Percentiles rank a stretch among this genome's conserved stretches.
Conservation (phyloP, 2,888 invertebrate genomes). For the Clistopyga incitator region DNA sequence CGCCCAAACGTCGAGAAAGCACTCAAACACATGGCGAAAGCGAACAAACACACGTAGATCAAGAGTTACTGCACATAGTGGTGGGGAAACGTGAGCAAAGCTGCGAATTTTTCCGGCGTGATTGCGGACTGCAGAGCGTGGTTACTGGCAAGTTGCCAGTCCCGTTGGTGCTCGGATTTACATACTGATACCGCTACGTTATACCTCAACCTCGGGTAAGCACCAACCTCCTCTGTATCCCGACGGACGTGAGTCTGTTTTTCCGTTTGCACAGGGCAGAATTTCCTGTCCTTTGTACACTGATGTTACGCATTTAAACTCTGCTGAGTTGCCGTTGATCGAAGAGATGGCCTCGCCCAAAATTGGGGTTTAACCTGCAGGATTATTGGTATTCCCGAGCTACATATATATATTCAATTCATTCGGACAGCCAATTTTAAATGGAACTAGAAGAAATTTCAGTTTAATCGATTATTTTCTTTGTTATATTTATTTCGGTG, state of each 20-base stretch:
- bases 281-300: conserved; percentile 34
- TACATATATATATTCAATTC: background rate
- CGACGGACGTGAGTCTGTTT: conserved; percentile 38
- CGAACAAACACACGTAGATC: conserved; percentile 23
- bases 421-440: background rate
- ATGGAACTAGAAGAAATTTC: background rate
- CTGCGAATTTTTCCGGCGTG: conserved; percentile 65
- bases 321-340: conserved; percentile 27
- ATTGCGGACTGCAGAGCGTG: conserved; percentile 63
- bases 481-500: too few relatives aligned
- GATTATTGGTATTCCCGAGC: background rate
- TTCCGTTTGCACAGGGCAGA: conserved; percentile 30
- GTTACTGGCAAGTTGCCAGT: conserved; percentile 69
- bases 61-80: background rate
- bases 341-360: background rate
- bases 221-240: conserved; percentile 31
- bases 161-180: conserved; percentile 65
- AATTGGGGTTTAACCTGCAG: background rate
- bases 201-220: conserved; percentile 5
- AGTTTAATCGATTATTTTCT: too few relatives aligned
- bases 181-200: conserved; percentile 57
- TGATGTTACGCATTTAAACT: conserved; percentile 20
- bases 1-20: conserved; percentile 45
- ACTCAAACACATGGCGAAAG: conserved; percentile 40
- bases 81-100: conserved; percentile 56